Conservation (phyloP, 2,113 vertebrate species). For the Phalacrocorax carbo region DNA sequence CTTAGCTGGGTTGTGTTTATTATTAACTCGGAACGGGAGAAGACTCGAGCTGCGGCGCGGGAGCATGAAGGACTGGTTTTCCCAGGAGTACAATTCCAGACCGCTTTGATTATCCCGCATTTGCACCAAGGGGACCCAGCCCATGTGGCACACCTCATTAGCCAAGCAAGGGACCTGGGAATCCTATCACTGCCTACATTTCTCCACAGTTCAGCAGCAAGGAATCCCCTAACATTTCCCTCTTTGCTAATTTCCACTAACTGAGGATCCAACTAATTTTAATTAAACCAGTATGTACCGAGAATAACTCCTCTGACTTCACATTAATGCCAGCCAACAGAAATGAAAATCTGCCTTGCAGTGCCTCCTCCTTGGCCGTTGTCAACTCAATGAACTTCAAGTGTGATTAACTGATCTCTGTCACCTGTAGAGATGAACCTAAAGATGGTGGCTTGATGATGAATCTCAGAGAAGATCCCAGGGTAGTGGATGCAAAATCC, state of each 20-base stretch:
- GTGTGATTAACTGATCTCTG: neutral
- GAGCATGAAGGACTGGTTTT: neutral
- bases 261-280: neutral
- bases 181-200: neutral
- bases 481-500: neutral
- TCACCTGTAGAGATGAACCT: neutral
- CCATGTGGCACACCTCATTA: neutral
- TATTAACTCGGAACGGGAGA: constrained; percentile 30
- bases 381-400: neutral
- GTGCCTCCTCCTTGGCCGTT: neutral
- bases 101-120: neutral
- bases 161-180: neutral
- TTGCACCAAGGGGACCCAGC: neutral
- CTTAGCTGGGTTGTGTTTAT: constrained; percentile 27
- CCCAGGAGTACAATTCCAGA: neutral
- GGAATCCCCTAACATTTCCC: neutral
- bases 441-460: neutral
- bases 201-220: constrained; percentile 9
- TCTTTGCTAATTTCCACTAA: constrained; percentile 2
- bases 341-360: neutral
- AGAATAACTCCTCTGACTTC: neutral
- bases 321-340: neutral
- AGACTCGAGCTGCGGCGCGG: fast-evolving
- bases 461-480: neutral
- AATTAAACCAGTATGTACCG: neutral